These are phyloP conservation scores for Tachina grossa DNA, from an alignment of 2,888 invertebrate species.

Conservation along the genomic window DNA sequence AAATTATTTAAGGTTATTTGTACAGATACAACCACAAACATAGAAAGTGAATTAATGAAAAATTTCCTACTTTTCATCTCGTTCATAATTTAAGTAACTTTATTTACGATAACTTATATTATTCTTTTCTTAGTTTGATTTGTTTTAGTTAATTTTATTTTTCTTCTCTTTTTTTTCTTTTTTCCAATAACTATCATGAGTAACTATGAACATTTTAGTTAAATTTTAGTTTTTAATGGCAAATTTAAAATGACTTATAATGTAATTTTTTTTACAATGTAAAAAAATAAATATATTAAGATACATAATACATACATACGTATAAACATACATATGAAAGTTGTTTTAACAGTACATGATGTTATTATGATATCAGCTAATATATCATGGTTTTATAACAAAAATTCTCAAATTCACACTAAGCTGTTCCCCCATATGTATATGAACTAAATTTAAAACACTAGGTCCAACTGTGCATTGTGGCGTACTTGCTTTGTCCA, in stretches of 20 bases:
- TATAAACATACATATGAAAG: neutral
- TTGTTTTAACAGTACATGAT: no score
- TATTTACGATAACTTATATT: neutral
- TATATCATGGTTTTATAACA: no score
- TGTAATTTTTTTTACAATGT: slow-evolving; percentile 25
- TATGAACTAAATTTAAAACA: no score
- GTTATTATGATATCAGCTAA: no score
- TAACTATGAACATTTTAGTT: slow-evolving; percentile 50
- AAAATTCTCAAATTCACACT: no score
- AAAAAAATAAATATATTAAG: neutral
- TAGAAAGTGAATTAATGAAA: slow-evolving; percentile 19
- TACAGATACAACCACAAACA: neutral
- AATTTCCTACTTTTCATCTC: neutral
- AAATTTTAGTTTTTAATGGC: slow-evolving; percentile 30
- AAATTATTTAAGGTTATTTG: slow-evolving; percentile 21
- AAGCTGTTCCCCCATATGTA: no score
- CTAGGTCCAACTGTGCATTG: no score
- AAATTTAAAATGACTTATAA: slow-evolving; percentile 28
- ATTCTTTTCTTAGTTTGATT: slow-evolving; percentile 24
- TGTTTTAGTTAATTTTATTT: slow-evolving; percentile 18
- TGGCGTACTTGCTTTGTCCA: no score
- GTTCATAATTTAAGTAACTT: slow-evolving; percentile 30
- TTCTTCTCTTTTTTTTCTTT: slow-evolving; percentile 5
- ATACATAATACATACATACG: neutral
- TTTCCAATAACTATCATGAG: no score